Conservation (phyloP, 2,888 invertebrate species). For the Thelaira solivaga region DNA sequence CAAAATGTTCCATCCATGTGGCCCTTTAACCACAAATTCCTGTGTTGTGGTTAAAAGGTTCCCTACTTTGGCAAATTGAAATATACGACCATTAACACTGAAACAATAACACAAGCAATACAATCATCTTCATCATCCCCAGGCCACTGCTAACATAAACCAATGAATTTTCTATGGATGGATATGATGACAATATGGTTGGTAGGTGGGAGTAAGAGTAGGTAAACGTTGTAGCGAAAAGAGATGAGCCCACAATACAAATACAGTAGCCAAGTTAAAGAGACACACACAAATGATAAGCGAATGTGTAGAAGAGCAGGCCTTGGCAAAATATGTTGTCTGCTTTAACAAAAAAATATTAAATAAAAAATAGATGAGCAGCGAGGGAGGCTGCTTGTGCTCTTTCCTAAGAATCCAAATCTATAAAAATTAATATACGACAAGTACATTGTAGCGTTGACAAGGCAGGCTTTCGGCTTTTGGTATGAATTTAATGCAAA, state of each 20-base stretch:
- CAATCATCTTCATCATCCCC: no score
- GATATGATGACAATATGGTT: constrained; percentile 35
- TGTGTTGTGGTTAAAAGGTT: constrained; percentile 60
- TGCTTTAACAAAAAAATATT: no score
- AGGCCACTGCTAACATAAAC: background rate
- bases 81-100: constrained; percentile 62
- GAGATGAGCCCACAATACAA: background rate
- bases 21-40: constrained; percentile 61
- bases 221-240: no score
- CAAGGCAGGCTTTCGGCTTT: constrained; percentile 35
- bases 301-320: no score
- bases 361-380: no score
- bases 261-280: no score
- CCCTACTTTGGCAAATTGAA: constrained; percentile 61
- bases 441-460: constrained; percentile 34
- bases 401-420: constrained; percentile 10
- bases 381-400: no score
- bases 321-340: no score
- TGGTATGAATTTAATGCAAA: background rate
- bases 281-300: no score
- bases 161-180: constrained; percentile 60
- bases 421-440: constrained; percentile 39
- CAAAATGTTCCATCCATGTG: constrained; percentile 38
- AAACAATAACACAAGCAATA: constrained; percentile 47
- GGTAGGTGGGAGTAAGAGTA: constrained; percentile 14